These are phyloP conservation scores for Myodes glareolus DNA, from an alignment of 2,113 vertebrate genomes.

Conservation along the genomic window DNA sequence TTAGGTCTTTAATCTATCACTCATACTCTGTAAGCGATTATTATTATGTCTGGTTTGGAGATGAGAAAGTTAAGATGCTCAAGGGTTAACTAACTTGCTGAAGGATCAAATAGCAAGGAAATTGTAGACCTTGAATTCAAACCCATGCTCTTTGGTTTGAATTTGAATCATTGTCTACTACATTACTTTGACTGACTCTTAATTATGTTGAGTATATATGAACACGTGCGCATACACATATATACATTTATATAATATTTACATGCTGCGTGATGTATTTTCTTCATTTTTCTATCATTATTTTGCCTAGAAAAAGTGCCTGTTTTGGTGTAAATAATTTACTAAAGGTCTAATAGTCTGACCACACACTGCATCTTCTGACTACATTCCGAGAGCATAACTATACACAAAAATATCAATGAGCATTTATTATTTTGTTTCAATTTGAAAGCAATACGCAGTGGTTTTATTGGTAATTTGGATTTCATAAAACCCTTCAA, in stretches of 20 bases:
- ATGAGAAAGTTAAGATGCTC: conserved; percentile 11
- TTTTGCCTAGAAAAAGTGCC: not conserved
- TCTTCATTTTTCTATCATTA: not conserved
- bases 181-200: not conserved
- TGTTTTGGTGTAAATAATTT: not conserved
- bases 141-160: not conserved
- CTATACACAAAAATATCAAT: not conserved
- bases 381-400: not conserved
- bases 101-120: not conserved
- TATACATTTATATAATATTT: not conserved
- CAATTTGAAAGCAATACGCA: not conserved
- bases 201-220: not conserved
- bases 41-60: not conserved
- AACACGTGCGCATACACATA: no score
- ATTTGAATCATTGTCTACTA: not conserved
- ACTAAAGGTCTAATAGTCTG: not conserved
- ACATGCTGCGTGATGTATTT: not conserved
- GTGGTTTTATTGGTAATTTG: conserved; percentile 25
- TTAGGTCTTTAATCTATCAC: not conserved
- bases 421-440: conserved; percentile 21
- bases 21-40: not conserved
- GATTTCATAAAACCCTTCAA: conserved; percentile 4
- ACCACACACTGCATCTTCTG: not conserved
- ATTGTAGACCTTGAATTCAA: not conserved
- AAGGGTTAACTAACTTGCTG: not conserved